Conservation (phyloP, 2,888 invertebrate species). For the Ochropacha duplaris region DNA sequence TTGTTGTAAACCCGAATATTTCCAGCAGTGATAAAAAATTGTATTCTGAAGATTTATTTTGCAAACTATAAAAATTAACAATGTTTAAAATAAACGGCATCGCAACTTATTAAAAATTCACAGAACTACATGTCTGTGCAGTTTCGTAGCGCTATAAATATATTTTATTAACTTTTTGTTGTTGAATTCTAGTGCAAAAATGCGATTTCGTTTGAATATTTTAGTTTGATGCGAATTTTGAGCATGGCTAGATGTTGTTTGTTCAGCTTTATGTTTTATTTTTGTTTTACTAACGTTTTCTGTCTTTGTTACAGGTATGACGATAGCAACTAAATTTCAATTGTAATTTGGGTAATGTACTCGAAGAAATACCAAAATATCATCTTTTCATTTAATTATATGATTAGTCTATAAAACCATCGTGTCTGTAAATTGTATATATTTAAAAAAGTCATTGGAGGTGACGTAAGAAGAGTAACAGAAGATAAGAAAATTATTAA, state of each 20-base stretch:
- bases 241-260: background rate
- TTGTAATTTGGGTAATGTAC: too few species aligned
- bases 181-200: conserved; percentile 13
- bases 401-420: too few species aligned
- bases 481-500: too few species aligned
- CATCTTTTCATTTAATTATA: too few species aligned
- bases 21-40: too few species aligned
- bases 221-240: background rate
- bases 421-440: too few species aligned
- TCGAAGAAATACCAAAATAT: too few species aligned
- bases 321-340: too few species aligned
- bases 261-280: background rate
- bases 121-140: background rate
- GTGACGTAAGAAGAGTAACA: too few species aligned
- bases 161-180: conserved; percentile 7
- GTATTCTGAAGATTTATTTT: background rate
- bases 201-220: conserved; percentile 11
- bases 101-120: background rate
- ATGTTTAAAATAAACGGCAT: background rate
- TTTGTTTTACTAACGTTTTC: background rate
- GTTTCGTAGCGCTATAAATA: background rate
- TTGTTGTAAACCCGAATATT: background rate
- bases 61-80: background rate
- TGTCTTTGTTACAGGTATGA: background rate
- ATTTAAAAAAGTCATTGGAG: too few species aligned